These are phyloP conservation scores for Ursus arctos DNA, from an alignment of 2,113 vertebrate genomes.

Conservation along the genomic window DNA sequence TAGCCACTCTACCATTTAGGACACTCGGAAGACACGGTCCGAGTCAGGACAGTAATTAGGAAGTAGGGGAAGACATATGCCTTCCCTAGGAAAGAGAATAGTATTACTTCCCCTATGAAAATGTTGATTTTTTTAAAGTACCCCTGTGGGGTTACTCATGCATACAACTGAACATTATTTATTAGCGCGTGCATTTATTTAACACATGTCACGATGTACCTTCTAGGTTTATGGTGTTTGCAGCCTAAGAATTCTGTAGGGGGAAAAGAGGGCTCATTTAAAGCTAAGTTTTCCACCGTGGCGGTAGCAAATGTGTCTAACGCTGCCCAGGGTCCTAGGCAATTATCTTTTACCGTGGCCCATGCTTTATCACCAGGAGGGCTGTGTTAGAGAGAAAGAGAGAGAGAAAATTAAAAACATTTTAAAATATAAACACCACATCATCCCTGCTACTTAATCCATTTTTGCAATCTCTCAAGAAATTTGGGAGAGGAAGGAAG, in stretches of 20 bases:
- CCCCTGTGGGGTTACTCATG: neutral
- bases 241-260: neutral
- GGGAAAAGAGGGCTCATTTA: slow-evolving; percentile 39
- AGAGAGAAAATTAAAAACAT: neutral
- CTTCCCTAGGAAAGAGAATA: slow-evolving; percentile 38
- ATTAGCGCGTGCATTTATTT: neutral
- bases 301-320: slow-evolving; percentile 33
- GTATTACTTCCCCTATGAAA: slow-evolving; percentile 33
- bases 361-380: neutral
- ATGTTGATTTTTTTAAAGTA: neutral
- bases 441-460: neutral
- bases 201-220: neutral
- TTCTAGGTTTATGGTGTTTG: neutral
- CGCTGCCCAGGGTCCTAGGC: neutral
- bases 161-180: neutral
- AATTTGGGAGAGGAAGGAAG: slow-evolving; percentile 10
- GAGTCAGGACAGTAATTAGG: neutral
- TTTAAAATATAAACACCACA: neutral
- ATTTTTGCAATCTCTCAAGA: slow-evolving; percentile 21
- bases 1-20: neutral
- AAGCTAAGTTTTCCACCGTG: neutral
- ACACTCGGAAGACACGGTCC: neutral
- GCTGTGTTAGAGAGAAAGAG: neutral
- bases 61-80: neutral
- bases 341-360: neutral